Evolutionary conservation across 1,140 invertebrate species (phyloP).

Genomic region (Thaumatotibia leucotreta): DNA sequence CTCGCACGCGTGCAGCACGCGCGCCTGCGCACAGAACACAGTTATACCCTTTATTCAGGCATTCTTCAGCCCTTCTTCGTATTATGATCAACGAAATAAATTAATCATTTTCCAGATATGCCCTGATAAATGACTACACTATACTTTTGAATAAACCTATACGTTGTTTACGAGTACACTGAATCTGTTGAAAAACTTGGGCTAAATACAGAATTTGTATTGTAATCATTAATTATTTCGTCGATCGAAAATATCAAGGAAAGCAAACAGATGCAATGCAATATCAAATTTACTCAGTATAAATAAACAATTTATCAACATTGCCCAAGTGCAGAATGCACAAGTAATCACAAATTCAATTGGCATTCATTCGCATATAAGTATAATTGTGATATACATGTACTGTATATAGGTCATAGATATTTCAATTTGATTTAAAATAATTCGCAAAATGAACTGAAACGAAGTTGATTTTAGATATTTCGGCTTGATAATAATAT

Average conservation of each 20-base stretch:
- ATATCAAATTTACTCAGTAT: not conserved
- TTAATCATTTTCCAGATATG: too few relatives aligned
- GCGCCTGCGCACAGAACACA: slow-evolving; percentile 24
- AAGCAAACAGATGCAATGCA: not conserved
- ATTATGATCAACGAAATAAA: not conserved
- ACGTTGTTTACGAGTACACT: too few relatives aligned
- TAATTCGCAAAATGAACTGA: not conserved
- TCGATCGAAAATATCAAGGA: not conserved
- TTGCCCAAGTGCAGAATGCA: not conserved
- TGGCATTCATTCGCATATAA: too few relatives aligned
- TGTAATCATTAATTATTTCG: not conserved
- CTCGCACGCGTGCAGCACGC: slow-evolving; percentile 30
- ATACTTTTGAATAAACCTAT: too few relatives aligned
- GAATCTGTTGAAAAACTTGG: not conserved
- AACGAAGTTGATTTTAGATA: not conserved
- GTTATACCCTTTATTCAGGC: not conserved
- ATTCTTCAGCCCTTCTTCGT: too few relatives aligned
- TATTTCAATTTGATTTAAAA: not conserved
- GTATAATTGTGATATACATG: too few relatives aligned
- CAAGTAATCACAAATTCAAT: too few relatives aligned
- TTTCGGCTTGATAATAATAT: too few relatives aligned
- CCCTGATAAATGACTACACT: too few relatives aligned
- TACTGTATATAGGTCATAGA: not conserved
- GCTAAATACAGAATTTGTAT: not conserved
- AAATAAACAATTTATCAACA: not conserved